A percentile compares a stretch with the other conserved stretches of the same genome.
Evolutionary conservation across 2,888 invertebrate species (phyloP).

Genomic region (Sylvicola fuscatus): DNA sequence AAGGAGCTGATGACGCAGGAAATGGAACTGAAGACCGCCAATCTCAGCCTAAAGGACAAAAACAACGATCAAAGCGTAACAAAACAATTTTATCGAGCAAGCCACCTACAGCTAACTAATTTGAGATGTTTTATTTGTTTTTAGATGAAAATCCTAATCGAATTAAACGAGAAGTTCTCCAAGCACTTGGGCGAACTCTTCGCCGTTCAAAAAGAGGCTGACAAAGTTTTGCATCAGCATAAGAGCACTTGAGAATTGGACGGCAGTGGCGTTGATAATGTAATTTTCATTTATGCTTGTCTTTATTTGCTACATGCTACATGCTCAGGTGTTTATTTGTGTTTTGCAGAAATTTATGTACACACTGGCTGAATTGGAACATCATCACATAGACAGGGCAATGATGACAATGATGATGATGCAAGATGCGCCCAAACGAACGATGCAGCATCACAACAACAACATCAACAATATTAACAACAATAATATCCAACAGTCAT

Average conservation of each 20-base stretch:
- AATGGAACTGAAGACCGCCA: conserved; percentile 48
- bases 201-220: conserved; percentile 26
- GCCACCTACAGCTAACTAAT: too few species aligned
- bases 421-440: neutral
- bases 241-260: conserved; percentile 27
- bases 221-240: conserved; percentile 21
- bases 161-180: conserved; percentile 20
- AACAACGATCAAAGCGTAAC: conserved; percentile 58
- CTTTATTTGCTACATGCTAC: too few species aligned
- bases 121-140: too few species aligned
- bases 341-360: too few species aligned
- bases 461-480: conserved; percentile 1
- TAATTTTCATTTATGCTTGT: too few species aligned
- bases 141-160: conserved; percentile 22
- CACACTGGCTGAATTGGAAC: too few species aligned
- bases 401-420: conserved; percentile 1
- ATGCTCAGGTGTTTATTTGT: too few species aligned
- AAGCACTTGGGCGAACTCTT: conserved; percentile 22
- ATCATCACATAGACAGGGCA: too few species aligned
- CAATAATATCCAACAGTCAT: conserved; percentile 1
- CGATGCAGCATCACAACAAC: neutral
- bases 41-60: conserved; percentile 22
- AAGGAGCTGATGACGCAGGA: conserved; percentile 65
- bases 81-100: too few species aligned
- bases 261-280: conserved; percentile 6